Evolutionary conservation across 2,113 vertebrate genomes (phyloP).

Genomic region (Anthoscopus minutus): DNA sequence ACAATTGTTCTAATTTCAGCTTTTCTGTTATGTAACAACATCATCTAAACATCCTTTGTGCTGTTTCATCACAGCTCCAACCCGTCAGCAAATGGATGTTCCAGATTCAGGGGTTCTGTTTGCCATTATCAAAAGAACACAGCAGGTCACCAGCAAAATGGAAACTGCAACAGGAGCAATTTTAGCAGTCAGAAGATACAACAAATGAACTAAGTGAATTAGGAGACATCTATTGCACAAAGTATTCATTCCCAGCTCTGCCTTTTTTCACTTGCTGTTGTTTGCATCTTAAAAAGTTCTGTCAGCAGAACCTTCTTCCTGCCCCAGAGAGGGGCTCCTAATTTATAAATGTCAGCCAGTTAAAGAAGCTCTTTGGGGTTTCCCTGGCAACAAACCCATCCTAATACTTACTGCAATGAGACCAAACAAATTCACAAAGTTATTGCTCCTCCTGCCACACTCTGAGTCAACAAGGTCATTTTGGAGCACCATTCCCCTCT

Average conservation of each 20-base stretch:
- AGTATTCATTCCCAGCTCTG: not conserved
- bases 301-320: not conserved
- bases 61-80: not conserved
- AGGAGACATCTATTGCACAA: not conserved
- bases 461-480: not conserved
- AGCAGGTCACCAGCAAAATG: not conserved
- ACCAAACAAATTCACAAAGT: not conserved
- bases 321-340: not conserved
- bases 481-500: not conserved
- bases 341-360: not conserved
- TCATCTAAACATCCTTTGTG: not conserved
- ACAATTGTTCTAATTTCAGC: not conserved
- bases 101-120: not conserved
- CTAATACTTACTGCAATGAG: not conserved
- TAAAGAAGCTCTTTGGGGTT: not conserved
- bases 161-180: not conserved
- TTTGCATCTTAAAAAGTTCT: not conserved
- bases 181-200: not conserved
- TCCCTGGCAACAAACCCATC: constrained; percentile 5
- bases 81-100: not conserved
- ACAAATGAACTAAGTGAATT: not conserved
- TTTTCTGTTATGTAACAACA: not conserved
- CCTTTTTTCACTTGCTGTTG: not conserved
- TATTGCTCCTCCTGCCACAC: not conserved
- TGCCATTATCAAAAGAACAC: not conserved